Evolutionary conservation across 2,113 vertebrate genomes (phyloP).

Genomic region (Xenus cinereus): DNA sequence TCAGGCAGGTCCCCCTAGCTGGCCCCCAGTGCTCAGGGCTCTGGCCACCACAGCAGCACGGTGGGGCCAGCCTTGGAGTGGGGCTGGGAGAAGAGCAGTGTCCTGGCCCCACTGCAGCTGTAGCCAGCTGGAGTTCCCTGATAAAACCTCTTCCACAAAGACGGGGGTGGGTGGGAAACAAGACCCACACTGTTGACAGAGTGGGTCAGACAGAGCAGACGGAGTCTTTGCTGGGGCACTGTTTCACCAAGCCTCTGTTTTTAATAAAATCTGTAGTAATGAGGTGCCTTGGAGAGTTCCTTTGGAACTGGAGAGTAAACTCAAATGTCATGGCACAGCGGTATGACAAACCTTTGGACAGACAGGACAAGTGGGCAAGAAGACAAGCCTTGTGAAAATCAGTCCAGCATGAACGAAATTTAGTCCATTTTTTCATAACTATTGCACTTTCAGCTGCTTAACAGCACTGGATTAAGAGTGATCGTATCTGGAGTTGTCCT

Average conservation of each 20-base stretch:
- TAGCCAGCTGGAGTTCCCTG: no score
- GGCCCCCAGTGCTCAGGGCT: fast-evolving
- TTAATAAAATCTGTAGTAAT: background rate
- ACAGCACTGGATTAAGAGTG: background rate
- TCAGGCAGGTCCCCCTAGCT: background rate
- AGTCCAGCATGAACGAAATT: background rate
- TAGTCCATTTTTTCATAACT: background rate
- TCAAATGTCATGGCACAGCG: background rate
- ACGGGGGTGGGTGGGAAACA: no score
- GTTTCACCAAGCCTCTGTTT: background rate
- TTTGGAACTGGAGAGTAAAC: background rate
- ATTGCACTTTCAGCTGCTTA: background rate
- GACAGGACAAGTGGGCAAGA: background rate
- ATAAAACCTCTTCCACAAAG: background rate
- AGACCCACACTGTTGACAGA: background rate
- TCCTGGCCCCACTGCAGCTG: background rate
- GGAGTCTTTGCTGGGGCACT: background rate
- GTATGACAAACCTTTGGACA: background rate
- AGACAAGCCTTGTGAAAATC: background rate
- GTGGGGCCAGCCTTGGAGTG: fast-evolving
- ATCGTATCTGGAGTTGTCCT: background rate
- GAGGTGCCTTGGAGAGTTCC: background rate
- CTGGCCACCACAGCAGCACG: fast-evolving
- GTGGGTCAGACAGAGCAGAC: background rate
- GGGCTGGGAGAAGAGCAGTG: background rate